phyloP scores from a whole-genome alignment of 2,888 invertebrate genomes.

The Pseudococcus viburni region DNA sequence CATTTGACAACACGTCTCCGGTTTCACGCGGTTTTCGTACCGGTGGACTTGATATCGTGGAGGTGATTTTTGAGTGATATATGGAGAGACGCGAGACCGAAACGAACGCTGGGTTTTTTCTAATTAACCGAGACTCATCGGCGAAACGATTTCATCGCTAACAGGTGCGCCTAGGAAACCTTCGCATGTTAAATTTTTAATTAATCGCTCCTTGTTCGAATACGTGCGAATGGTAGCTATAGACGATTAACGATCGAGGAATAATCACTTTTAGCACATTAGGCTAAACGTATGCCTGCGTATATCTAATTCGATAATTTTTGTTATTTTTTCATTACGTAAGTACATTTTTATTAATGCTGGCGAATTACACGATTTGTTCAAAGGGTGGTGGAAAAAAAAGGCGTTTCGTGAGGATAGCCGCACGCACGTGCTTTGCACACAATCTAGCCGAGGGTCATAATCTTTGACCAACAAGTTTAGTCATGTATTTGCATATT shows the following conservation, averaged over 20 bases:
- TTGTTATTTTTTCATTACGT: neutral
- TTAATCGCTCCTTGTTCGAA: neutral
- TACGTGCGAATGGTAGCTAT: neutral
- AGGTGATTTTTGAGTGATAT: conserved; percentile 22
- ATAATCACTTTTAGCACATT: neutral
- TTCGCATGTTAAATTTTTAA: neutral
- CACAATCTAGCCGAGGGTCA: neutral
- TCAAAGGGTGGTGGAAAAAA: neutral
- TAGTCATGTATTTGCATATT: conserved; percentile 48
- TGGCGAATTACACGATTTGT: too few relatives aligned
- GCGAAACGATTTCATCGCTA: neutral
- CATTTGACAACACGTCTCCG: conserved; percentile 12
- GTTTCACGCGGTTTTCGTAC: neutral
- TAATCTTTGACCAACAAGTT: conserved; percentile 42
- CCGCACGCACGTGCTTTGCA: conserved; percentile 30
- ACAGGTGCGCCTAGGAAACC: neutral
- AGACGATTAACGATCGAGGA: neutral
- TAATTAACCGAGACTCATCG: neutral
- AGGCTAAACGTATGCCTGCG: neutral
- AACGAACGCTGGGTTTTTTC: neutral
- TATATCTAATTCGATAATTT: neutral
- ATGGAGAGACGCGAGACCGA: neutral
- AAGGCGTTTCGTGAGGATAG: conserved; percentile 34
- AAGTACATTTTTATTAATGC: neutral
- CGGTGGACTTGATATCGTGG: neutral